Conservation (phyloP, 2,113 vertebrate species). For the Oxyruncus cristatus region DNA sequence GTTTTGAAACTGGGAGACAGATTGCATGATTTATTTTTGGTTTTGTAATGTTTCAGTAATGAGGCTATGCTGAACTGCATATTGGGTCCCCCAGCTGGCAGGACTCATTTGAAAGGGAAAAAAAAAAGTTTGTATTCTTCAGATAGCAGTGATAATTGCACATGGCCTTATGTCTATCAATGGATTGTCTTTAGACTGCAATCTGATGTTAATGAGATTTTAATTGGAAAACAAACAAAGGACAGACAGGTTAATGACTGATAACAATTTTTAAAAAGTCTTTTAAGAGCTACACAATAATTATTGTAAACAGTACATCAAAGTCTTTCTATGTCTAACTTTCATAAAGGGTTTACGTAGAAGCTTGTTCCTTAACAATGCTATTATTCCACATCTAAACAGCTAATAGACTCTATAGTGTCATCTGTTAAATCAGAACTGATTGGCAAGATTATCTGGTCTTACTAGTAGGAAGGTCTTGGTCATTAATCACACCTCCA, state of each 20-base stretch:
- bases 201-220: constrained; percentile 31
- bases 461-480: constrained; percentile 37
- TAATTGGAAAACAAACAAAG: constrained; percentile 45
- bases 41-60: not conserved
- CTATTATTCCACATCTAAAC: constrained; percentile 67
- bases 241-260: constrained; percentile 6
- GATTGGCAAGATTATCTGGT: constrained; percentile 44
- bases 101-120: not conserved
- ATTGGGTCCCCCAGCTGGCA: not conserved
- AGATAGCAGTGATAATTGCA: not conserved
- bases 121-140: not conserved
- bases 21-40: not conserved
- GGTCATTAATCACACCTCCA: constrained; percentile 65
- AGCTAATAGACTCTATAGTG: constrained; percentile 28
- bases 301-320: constrained; percentile 47
- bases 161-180: not conserved
- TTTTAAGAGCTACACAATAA: constrained; percentile 31
- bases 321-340: constrained; percentile 22
- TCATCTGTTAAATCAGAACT: constrained; percentile 62
- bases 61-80: not conserved
- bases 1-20: not conserved
- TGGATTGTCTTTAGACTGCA: not conserved
- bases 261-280: not conserved
- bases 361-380: constrained; percentile 47
- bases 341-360: constrained; percentile 33